These are phyloP conservation scores for Sinohyriopsis cumingii DNA, from an alignment of 2,888 invertebrate genomes.

Conservation along the genomic window DNA sequence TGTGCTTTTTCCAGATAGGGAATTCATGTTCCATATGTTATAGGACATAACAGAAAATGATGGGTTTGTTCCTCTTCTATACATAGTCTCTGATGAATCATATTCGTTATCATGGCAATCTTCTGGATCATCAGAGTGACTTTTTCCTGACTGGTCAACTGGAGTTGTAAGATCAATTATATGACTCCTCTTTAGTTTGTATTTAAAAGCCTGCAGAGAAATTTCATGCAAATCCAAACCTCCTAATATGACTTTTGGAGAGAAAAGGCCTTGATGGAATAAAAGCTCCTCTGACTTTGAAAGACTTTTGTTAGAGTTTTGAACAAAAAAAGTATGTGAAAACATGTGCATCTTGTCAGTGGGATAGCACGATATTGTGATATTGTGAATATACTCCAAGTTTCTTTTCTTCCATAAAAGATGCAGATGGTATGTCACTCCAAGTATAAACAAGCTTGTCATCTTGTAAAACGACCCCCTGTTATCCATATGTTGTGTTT, in stretches of 20 bases:
- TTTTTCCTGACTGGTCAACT: too few relatives aligned
- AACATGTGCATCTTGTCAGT: conserved; percentile 31
- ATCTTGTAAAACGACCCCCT: conserved; percentile 24
- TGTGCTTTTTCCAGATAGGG: conserved; percentile 23
- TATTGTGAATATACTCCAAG: conserved; percentile 27
- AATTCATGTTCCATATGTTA: conserved; percentile 54
- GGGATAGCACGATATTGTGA: conserved; percentile 39
- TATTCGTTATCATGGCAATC: too few relatives aligned
- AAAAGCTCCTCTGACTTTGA: conserved; percentile 3
- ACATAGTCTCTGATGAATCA: neutral
- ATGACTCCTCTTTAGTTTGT: too few relatives aligned
- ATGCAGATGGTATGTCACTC: conserved; percentile 31
- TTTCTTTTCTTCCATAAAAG: conserved; percentile 25
- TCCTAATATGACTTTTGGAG: too few relatives aligned
- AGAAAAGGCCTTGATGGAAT: conserved; percentile 2
- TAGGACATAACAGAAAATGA: conserved; percentile 40
- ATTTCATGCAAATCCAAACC: too few relatives aligned
- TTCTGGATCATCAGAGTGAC: too few relatives aligned
- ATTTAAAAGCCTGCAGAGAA: too few relatives aligned
- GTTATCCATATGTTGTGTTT: conserved; percentile 13
- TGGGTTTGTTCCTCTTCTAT: neutral
- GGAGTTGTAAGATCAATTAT: too few relatives aligned
- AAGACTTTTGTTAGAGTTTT: conserved; percentile 11
- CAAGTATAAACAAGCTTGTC: conserved; percentile 38
- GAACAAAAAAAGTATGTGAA: conserved; percentile 34